Conservation (phyloP, 2,113 vertebrate genomes). For the Hyla sarda region DNA sequence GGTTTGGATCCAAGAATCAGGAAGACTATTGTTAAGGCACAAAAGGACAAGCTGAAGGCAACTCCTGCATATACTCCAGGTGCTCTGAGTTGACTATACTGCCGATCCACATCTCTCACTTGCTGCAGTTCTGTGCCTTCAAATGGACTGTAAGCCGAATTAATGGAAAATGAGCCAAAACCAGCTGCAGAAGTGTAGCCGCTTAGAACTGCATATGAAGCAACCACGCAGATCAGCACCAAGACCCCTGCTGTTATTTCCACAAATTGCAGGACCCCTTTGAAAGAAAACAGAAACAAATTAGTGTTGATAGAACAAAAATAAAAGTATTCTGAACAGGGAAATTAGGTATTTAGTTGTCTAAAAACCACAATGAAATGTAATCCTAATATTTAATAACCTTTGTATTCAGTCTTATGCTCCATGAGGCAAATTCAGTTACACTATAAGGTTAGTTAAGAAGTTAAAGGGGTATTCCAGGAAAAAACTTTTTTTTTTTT, state of each 20-base stretch:
- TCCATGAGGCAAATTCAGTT: neutral
- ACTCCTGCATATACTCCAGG: constrained; percentile 83
- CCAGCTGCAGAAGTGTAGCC: constrained; percentile 75
- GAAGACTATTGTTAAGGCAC: constrained; percentile 79
- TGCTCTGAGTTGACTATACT: constrained; percentile 86
- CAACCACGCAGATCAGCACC: constrained; percentile 80
- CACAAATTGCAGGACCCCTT: constrained; percentile 81
- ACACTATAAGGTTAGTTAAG: neutral
- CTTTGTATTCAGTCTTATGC: neutral
- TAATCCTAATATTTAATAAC: neutral
- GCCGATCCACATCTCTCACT: constrained; percentile 82
- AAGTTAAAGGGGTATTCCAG: neutral
- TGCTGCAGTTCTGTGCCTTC: constrained; percentile 82
- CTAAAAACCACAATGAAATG: too few species aligned
- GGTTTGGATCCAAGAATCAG: constrained; percentile 78
- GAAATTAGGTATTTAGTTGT: too few species aligned
- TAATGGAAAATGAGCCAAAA: constrained; percentile 75
- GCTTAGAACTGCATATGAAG: constrained; percentile 76
- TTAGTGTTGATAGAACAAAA: neutral
- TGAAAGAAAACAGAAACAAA: neutral
- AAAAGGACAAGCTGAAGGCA: constrained; percentile 74
- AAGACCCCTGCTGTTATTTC: constrained; percentile 75
- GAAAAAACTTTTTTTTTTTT: too few species aligned
- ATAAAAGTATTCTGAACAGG: neutral
- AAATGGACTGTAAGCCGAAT: constrained; percentile 76